Base-by-base conservation (phyloP, 2,888 invertebrate genomes). In the Cybosia mesomella region DNA sequence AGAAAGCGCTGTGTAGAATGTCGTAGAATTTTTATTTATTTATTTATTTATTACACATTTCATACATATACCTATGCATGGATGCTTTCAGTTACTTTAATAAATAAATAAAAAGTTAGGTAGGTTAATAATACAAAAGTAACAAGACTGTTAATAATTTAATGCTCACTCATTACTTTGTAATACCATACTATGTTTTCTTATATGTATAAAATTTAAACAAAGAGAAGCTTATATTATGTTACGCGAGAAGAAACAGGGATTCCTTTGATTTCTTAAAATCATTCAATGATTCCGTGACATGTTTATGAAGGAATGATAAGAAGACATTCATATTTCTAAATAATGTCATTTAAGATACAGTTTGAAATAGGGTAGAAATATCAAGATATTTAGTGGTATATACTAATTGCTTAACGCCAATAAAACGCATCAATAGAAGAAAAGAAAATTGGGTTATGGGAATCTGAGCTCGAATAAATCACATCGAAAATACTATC, bases 401-500 rank as follows among this genome's bases (percentile, higher is more conserved):
- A 8, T 8, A 24, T 15, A 55, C 24, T 24, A 32, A 71, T 68
- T 70, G 70, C 64, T 77, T 59, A 84, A 84, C 82, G 83, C 81
- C 78, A 86, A 84, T 83, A 85, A 84, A 85, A 84, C 72, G 83
- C 72, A 67, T 84, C 86, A 84, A 87, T 86, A 85, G 84, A 87
- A 77, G 85, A 75, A 86, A 89, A 89, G 87, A 88, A 90, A 91
- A 91, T 89, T 89, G 86, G 87, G 90, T 90, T 92, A 92, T 94
- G 94, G 92, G 94, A 94, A 94, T 87, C 90, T 83, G 84, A 88
- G 82, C 82, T 83, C 81, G 85, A 90, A 89, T 92, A 91, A 93
- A 92, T 93, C 93, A 93, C 92, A 91, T 87, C 88, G 89, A 89
- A 92, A 93, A 91, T 91, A 89, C 89, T 91, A 91, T 95, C 94